Percentiles rank a stretch among this genome's conserved stretches.
Evolutionary conservation across 2,797 vertebrate species (phyloP).

Genomic region (Threskiornis aethiopicus): DNA sequence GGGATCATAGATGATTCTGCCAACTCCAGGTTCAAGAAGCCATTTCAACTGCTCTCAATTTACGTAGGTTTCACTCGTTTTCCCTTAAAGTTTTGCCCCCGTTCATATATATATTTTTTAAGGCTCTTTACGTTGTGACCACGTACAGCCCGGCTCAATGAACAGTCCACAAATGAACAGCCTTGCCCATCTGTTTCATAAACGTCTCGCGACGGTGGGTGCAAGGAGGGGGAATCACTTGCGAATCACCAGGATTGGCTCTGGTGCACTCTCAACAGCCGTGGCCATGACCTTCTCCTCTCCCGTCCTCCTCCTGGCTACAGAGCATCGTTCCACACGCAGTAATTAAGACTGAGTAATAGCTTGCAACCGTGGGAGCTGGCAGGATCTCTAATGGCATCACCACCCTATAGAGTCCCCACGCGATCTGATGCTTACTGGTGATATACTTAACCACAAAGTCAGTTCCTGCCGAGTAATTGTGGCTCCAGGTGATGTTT

Average conservation of each 20-base stretch:
- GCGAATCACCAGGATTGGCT: neutral
- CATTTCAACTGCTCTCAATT: neutral
- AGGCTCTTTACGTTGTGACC: neutral
- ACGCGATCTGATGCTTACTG: conserved; percentile 90
- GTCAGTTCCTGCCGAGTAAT: conserved; percentile 90
- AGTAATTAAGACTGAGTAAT: neutral
- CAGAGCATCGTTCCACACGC: neutral
- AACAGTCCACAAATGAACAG: neutral
- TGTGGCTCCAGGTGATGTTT: conserved; percentile 98
- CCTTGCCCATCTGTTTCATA: neutral
- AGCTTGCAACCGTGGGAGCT: neutral
- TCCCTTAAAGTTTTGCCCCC: neutral
- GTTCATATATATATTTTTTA: neutral
- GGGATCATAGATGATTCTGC: conserved; percentile 59
- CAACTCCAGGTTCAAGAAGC: conserved; percentile 27
- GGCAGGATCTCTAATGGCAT: conserved; percentile 48
- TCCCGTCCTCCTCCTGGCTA: neutral
- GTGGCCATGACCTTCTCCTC: neutral
- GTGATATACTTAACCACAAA: conserved; percentile 99
- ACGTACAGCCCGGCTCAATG: neutral
- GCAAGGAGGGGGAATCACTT: neutral
- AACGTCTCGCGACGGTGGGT: neutral
- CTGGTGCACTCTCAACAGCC: neutral
- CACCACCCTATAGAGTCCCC: conserved; percentile 62
- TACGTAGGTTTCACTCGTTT: neutral